These are phyloP conservation scores for Malurus melanocephalus DNA, from an alignment of 2,113 vertebrate species.

Conservation along the genomic window DNA sequence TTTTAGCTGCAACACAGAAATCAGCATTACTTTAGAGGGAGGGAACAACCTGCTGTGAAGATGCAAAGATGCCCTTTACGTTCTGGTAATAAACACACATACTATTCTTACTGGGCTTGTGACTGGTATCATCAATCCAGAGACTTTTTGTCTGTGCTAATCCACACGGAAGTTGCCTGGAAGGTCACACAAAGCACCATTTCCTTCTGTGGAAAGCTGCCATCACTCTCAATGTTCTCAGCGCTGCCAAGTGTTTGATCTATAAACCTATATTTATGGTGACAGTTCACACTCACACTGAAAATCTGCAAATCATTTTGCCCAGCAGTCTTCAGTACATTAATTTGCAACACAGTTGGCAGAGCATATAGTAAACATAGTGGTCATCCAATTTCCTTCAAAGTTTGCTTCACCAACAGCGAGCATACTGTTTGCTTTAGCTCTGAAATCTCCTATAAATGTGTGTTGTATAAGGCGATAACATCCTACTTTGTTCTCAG, in stretches of 20 bases:
- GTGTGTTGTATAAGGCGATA: not conserved
- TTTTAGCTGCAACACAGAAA: not conserved
- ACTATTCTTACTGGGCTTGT: not conserved
- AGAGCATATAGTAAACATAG: not conserved
- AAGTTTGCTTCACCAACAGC: not conserved
- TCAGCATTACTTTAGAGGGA: not conserved
- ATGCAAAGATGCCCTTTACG: not conserved
- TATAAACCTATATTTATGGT: not conserved
- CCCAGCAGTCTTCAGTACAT: not conserved
- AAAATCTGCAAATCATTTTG: slow-evolving; percentile 26
- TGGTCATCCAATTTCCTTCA: not conserved
- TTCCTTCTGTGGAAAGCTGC: not conserved
- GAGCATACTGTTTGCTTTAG: not conserved
- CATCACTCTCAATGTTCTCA: slow-evolving; percentile 18
- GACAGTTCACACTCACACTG: not conserved
- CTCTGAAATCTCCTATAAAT: not conserved
- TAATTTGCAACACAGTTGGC: slow-evolving; percentile 25
- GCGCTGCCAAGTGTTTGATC: slow-evolving; percentile 14
- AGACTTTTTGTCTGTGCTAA: not conserved
- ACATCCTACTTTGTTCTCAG: not conserved
- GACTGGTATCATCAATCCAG: not conserved
- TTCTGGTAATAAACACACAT: not conserved
- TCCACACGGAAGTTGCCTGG: not conserved
- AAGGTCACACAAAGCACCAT: not conserved
- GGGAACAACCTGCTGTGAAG: not conserved